Evolutionary conservation across 1,140 invertebrate genomes (phyloP), one percentile per base, ranked within the genome.

Genomic region (Papilio dardanus): DNA sequence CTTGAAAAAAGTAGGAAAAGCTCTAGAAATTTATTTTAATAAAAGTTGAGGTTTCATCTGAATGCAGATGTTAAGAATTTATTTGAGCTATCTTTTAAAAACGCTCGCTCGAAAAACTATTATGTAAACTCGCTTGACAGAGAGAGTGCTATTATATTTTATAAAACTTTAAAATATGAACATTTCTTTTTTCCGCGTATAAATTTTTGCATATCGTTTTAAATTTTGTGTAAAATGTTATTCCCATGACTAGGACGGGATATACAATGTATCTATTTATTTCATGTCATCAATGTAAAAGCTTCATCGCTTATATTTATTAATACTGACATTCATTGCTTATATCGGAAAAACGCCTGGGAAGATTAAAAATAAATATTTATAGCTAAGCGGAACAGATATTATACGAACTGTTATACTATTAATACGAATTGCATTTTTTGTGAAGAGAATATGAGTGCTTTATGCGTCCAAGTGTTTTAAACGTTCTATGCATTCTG

Each of bases 31-130:
- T 62, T 62, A 62, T 62, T 62, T 58, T 58, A 58, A 62, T 62
- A 62, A 28, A 62, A 62, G 24, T 24, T 5, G 24, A 30, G 54
- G 24, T 28, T 62, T 28, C 54, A 30, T 62, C 24, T 62, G 54
- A 62, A 62, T 62, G 24, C 54, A 62, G 24, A 62, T 62, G 24
- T 62, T 62, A 62, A 62, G 54, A 62, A 62, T 62, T 30, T 62
- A 62, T 62, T 62, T 16, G 54, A 14, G 54, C 54, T 30, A 62
- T 62, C 54, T 62, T 62, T 62, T 62, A 30, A 62, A 62, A 62
- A 62, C 54, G 54, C 12, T 30, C 24, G 10, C 54, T 62, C 24
- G 24, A 62, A 62, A 62, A 62, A 62, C 24, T 30, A 28, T 62
- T 28, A 62, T 30, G 54, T 30, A 62, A 28, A 28, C 21, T 62